Base-by-base conservation (phyloP, 2,797 vertebrate genomes). In the Lophotriccus pileatus region DNA sequence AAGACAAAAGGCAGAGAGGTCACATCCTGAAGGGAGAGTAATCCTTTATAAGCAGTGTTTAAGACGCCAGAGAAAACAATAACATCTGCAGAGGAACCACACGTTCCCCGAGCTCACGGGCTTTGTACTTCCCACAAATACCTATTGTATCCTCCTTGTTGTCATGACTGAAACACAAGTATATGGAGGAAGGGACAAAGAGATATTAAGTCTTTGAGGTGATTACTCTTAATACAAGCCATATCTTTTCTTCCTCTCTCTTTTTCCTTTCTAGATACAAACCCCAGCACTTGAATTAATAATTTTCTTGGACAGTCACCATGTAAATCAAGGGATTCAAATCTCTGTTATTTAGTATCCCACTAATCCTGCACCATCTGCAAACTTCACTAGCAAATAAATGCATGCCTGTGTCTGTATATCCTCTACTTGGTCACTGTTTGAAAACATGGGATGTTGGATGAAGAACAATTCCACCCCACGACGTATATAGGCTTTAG, bases 51-150 rank as follows among this genome's bases (percentile, higher is more conserved):
- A 83, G 74, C 53, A 69, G 56, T 21, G 14, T 63, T 91, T 70
- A 69, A 79, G 43, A 75, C 19, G 81, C 84, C 87, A 91, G 84
- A 86, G 56, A 69, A 89, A 83, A 85, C 66, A 76, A 46, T 41
- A 95, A 87, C 84, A 95, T 93, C 91, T 94, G 87, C 62, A 81
- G 82, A 77, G 44, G 49, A 93, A 43, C 43, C 34, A 72, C 32
- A 64, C 0, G 0, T 64, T 89, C 77, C 43, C 46, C 7, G n/a
- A 69, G 66, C 2, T 0, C 7, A 2, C 10, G 0, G 58, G 64
- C 83, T 93, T 87, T 83, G 25, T 76, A 50, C 59, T 69, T 95
- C 87, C 83, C 83, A 89, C 73, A 89, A 80, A 90, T n/a, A 76
- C 62, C 82, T 95, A 53, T 77, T 93, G 93, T 89, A 77, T 53